These are phyloP conservation scores for Macrosoma leucophasiata DNA, from an alignment of 2,888 invertebrate species.

Conservation along the genomic window DNA sequence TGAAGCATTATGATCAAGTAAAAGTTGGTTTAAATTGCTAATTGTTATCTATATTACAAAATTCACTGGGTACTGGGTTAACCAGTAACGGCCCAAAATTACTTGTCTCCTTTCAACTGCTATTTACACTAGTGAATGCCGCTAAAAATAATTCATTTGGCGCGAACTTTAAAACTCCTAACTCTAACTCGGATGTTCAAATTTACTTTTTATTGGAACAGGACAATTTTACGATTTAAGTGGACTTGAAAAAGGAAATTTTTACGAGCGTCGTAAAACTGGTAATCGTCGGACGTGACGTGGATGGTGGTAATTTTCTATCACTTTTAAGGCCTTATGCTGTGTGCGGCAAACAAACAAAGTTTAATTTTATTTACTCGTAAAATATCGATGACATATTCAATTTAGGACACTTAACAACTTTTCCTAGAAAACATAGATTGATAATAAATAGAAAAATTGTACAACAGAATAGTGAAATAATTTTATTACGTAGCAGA, in stretches of 20 bases:
- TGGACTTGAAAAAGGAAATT: constrained; percentile 13
- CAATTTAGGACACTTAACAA: constrained; percentile 1
- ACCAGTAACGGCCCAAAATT: no score
- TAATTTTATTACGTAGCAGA: neutral
- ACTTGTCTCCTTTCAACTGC: no score
- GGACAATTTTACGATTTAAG: constrained; percentile 8
- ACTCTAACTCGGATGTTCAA: no score
- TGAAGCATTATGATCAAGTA: no score
- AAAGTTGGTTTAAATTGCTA: no score
- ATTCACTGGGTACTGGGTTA: no score
- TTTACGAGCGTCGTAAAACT: constrained; percentile 11
- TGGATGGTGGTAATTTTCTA: neutral
- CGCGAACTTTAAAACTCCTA: no score
- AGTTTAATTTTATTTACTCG: constrained; percentile 2
- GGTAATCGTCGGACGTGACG: constrained; percentile 11
- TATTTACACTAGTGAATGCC: no score
- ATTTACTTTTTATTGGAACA: constrained; percentile 4
- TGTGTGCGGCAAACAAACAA: neutral
- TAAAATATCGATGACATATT: constrained; percentile 1
- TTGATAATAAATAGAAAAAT: neutral
- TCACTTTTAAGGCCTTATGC: neutral
- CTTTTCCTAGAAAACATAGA: no score
- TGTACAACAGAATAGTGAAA: neutral
- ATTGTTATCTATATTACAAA: no score
- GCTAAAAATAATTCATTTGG: no score